Evolutionary conservation across 2,888 invertebrate genomes (phyloP), one percentile per base, ranked within the genome.

Genomic region (Elmis aenea): DNA sequence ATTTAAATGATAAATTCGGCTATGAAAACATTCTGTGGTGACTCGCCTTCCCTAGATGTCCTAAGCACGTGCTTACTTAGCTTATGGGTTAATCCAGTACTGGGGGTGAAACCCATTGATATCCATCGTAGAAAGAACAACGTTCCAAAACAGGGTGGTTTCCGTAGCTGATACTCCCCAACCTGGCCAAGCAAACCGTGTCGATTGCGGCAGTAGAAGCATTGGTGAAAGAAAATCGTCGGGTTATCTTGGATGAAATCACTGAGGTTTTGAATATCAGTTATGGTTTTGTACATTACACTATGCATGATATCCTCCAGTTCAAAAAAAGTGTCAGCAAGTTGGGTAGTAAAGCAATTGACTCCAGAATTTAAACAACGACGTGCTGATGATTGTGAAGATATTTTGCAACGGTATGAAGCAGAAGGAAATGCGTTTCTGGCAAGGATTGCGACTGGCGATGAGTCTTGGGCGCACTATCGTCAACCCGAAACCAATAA

Each of bases 141-240:
- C n/a, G 10, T 29, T 29, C 3, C 6, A 29, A 29, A 29, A 22
- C 29, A 8, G 29, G 29, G 16, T 29, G 29, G 11, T 29, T 29
- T 29, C 29, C 15, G 10, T 29, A 29, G 18, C 29, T 21, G 29
- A 29, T 18, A 6, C 16, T 23, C 9, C 3, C 29, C 21, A n/a
- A 29, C 18, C 16, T 29, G 29, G 29, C 18, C 29, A 18, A 29
- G 15, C 29, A 18, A 16, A 18, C 10, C 29, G 18, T 29, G 29
- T 29, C 29, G 29, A 29, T 29, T 14, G 11, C 29, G 29, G 29
- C 29, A 29, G 29, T 29, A 18, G 29, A 29, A 29, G 29, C 29
- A 4, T 29, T 29, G 15, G 16, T 29, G 29, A 29, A 29, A 29
- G 29, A 29, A 29, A 29, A 29, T 18, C 11, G 15, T 29, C 29